phyloP scores from a whole-genome alignment of 2,113 vertebrate species.

The Grus americana region DNA sequence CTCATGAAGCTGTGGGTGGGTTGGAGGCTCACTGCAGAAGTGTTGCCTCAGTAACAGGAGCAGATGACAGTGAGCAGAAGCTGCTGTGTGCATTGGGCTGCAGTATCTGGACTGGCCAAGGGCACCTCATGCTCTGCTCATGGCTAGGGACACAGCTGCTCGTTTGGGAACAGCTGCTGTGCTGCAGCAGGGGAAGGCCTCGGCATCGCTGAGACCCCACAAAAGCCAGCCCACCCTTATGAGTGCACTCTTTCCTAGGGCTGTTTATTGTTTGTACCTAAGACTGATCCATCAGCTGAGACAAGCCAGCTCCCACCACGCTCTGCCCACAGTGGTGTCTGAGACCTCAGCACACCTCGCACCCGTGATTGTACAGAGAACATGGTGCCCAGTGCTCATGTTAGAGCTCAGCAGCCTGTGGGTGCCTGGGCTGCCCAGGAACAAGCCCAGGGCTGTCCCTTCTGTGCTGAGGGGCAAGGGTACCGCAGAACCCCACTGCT shows the following conservation, averaged over 20 bases:
- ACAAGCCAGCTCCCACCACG: not conserved
- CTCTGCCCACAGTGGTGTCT: not conserved
- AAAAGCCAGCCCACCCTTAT: not conserved
- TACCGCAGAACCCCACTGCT: fast-evolving
- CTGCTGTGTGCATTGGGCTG: not conserved
- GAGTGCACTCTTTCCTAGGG: not conserved
- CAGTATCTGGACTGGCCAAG: not conserved
- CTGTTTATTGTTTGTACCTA: slow-evolving; percentile 49
- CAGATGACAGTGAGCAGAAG: not conserved
- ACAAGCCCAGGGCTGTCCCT: not conserved
- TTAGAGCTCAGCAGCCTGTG: not conserved
- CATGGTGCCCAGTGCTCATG: fast-evolving
- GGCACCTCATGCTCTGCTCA: not conserved
- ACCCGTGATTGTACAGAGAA: fast-evolving
- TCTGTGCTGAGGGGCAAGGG: not conserved
- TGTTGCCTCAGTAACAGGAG: not conserved
- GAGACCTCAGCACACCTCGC: fast-evolving
- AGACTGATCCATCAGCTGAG: not conserved
- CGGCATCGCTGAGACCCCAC: fast-evolving
- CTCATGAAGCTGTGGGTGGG: not conserved
- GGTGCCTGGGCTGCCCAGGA: not conserved
- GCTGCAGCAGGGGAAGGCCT: not conserved
- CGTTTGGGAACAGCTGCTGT: not conserved
- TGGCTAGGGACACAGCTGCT: not conserved
- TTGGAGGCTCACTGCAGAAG: not conserved